These are phyloP conservation scores for Microctonus hyperodae DNA, from an alignment of 2,888 invertebrate genomes.

Conservation along the genomic window DNA sequence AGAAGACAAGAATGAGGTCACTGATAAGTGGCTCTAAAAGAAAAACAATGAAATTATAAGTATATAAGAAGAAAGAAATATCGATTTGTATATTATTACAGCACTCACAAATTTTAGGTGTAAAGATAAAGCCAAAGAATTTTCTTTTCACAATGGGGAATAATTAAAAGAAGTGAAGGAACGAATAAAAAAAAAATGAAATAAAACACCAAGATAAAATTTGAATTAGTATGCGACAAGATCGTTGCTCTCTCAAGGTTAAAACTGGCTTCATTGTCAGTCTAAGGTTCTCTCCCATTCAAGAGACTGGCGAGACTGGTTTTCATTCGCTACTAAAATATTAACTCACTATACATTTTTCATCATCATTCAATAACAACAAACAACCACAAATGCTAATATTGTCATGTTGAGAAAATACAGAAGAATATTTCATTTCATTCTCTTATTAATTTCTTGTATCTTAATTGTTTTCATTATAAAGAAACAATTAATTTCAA, in stretches of 20 bases:
- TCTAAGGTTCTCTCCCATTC: conserved; percentile 27
- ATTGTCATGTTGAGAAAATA: conserved; percentile 30
- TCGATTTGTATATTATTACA: neutral
- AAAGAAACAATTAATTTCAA: neutral
- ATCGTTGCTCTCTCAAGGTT: conserved; percentile 41
- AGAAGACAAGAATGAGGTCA: conserved; percentile 21
- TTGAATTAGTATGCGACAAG: conserved; percentile 44
- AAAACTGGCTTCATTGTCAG: conserved; percentile 30
- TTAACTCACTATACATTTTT: neutral
- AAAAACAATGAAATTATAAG: conserved; percentile 3
- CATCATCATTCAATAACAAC: neutral
- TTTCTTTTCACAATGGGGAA: neutral
- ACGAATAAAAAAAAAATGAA: neutral
- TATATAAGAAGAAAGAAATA: neutral
- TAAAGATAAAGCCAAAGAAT: neutral
- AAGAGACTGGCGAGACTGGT: conserved; percentile 7
- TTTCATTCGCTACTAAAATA: neutral
- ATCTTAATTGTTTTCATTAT: conserved; percentile 26
- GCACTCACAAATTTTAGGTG: neutral
- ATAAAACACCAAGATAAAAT: conserved; percentile 24
- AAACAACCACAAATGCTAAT: neutral
- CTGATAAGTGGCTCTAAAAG: conserved; percentile 3
- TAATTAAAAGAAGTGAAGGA: neutral
- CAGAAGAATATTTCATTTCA: conserved; percentile 15
- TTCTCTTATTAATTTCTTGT: conserved; percentile 19